Percentiles rank a stretch among this genome's conserved stretches.
These are phyloP conservation scores for Chymomyza amoena DNA, from an alignment of 2,888 invertebrate genomes.

Conservation along the genomic window DNA sequence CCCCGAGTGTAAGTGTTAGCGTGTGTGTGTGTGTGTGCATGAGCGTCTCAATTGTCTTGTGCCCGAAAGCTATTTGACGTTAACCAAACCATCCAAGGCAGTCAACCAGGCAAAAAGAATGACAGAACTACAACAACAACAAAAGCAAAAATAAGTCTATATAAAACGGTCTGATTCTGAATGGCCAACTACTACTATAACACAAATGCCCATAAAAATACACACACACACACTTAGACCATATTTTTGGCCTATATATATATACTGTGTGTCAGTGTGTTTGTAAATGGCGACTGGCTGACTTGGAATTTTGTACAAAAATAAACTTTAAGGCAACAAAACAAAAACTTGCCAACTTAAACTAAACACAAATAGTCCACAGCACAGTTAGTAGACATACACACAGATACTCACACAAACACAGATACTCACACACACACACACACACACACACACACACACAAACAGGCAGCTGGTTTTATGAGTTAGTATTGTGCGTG, in stretches of 20 bases:
- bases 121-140: not conserved
- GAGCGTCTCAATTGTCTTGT: slow-evolving; percentile 57
- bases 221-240: not conserved
- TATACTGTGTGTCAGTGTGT: slow-evolving; percentile 9
- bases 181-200: slow-evolving; percentile 17
- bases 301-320: slow-evolving; percentile 54
- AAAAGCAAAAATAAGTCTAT: not conserved
- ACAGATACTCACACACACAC: not conserved
- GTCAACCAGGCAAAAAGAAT: slow-evolving; percentile 42
- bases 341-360: slow-evolving; percentile 51
- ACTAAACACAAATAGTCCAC: slow-evolving; percentile 28
- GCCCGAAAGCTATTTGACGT: slow-evolving; percentile 57
- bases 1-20: not conserved
- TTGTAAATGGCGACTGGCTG: slow-evolving; percentile 50
- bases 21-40: slow-evolving; percentile 13
- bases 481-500: slow-evolving; percentile 26
- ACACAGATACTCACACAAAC: slow-evolving; percentile 3
- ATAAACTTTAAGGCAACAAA: slow-evolving; percentile 29
- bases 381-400: no score
- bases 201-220: not conserved
- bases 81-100: slow-evolving; percentile 47
- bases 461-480: slow-evolving; percentile 29
- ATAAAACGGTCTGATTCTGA: slow-evolving; percentile 14
- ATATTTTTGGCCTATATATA: not conserved
- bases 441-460: slow-evolving; percentile 1